These are phyloP conservation scores for Peribatodes rhomboidaria DNA, from an alignment of 2,888 invertebrate species.

Conservation along the genomic window DNA sequence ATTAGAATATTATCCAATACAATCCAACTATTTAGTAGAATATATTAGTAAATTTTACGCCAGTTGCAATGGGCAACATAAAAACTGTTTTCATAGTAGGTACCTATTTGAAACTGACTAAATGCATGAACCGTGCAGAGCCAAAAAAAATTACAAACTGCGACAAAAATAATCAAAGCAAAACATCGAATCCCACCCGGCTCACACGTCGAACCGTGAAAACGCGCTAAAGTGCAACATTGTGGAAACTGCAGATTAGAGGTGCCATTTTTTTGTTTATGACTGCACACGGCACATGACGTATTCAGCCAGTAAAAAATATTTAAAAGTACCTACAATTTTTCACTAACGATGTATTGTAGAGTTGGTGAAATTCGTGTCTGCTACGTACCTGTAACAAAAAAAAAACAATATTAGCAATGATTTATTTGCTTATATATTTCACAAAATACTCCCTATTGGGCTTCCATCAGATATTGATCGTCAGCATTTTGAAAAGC, in stretches of 20 bases:
- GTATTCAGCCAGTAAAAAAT: constrained; percentile 3
- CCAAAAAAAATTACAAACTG: neutral
- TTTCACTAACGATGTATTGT: constrained; percentile 5
- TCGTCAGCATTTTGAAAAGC: too few species aligned
- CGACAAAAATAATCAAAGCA: neutral
- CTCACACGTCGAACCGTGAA: constrained; percentile 30
- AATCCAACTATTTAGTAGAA: too few species aligned
- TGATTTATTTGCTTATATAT: neutral
- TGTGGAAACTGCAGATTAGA: constrained; percentile 50
- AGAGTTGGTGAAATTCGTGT: too few species aligned
- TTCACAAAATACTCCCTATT: too few species aligned
- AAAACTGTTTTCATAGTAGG: neutral
- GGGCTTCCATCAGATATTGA: too few species aligned
- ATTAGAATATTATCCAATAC: too few species aligned
- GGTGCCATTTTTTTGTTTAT: constrained; percentile 16
- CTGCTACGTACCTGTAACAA: constrained; percentile 21
- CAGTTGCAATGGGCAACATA: too few species aligned
- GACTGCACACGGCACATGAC: neutral
- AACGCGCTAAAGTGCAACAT: constrained; percentile 48
- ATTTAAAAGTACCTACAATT: neutral
- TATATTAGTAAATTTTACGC: too few species aligned
- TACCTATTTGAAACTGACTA: neutral
- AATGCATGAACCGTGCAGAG: neutral
- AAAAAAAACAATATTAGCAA: neutral
- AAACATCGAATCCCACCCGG: neutral